These are phyloP conservation scores for Bucorvus abyssinicus DNA, from an alignment of 2,797 vertebrate genomes.

Conservation along the genomic window DNA sequence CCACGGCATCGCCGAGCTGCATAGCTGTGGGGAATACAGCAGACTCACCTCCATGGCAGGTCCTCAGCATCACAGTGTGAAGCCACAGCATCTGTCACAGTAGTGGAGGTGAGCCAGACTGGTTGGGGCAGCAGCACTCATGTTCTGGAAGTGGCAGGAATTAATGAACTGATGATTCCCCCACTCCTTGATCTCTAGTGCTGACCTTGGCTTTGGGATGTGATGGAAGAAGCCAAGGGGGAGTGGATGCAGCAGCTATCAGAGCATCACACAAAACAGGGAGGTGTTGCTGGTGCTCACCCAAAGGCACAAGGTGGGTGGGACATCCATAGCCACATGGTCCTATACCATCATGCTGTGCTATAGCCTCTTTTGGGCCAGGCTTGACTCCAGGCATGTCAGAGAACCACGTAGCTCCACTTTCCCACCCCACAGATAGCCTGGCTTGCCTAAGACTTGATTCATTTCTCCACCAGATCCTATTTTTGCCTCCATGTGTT, in stretches of 20 bases:
- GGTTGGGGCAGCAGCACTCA: accelerated
- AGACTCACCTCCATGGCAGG: no score
- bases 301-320: not conserved
- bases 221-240: not conserved
- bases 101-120: not conserved
- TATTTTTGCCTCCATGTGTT: not conserved
- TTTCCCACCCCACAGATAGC: not conserved
- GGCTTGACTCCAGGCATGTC: not conserved
- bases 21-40: not conserved
- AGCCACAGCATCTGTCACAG: not conserved
- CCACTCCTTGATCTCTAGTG: not conserved
- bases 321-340: no score
- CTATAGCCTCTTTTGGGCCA: not conserved
- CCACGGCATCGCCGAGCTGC: accelerated
- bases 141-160: not conserved
- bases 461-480: not conserved
- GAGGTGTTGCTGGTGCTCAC: not conserved
- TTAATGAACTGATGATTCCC: not conserved
- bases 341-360: not conserved
- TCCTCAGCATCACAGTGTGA: not conserved
- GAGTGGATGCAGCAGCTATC: not conserved
- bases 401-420: not conserved
- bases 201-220: not conserved
- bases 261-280: not conserved
- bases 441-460: not conserved